A percentile compares a stretch with the other conserved stretches of the same genome.
These are phyloP conservation scores for Holotrichia oblita DNA, from an alignment of 1,140 invertebrate genomes.

Conservation along the genomic window DNA sequence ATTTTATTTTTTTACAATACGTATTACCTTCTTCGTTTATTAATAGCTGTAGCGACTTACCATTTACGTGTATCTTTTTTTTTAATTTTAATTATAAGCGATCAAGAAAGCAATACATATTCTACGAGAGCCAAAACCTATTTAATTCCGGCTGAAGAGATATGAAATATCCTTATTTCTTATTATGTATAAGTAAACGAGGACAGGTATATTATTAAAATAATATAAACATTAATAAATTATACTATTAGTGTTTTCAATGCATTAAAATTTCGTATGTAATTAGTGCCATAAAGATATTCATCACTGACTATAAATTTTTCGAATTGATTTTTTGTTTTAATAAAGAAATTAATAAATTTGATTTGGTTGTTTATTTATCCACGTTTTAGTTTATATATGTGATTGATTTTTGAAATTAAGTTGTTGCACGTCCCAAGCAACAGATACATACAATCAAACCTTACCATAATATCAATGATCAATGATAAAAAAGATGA, in stretches of 20 bases:
- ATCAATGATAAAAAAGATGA: neutral
- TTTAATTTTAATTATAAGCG: neutral
- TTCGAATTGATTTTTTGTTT: neutral
- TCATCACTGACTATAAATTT: conserved; percentile 23
- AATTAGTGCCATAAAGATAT: conserved; percentile 20
- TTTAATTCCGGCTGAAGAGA: neutral
- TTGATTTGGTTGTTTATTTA: neutral
- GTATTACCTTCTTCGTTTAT: neutral
- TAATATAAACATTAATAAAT: too few relatives aligned
- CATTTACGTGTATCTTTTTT: neutral
- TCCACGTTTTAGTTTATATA: neutral
- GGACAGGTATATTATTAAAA: neutral
- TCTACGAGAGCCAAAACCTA: conserved; percentile 22
- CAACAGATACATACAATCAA: conserved; percentile 3
- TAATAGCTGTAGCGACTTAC: neutral
- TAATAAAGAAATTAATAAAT: neutral
- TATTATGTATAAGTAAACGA: too few relatives aligned
- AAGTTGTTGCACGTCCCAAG: neutral
- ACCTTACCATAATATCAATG: neutral
- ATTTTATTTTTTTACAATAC: neutral
- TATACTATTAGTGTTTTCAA: conserved; percentile 2
- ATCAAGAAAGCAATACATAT: neutral
- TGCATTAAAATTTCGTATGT: conserved; percentile 5
- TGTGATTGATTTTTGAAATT: neutral
- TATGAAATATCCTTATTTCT: too few relatives aligned